Evolutionary conservation across 2,797 vertebrate species (phyloP).

Genomic region (Hypotaenidia okinawae): DNA sequence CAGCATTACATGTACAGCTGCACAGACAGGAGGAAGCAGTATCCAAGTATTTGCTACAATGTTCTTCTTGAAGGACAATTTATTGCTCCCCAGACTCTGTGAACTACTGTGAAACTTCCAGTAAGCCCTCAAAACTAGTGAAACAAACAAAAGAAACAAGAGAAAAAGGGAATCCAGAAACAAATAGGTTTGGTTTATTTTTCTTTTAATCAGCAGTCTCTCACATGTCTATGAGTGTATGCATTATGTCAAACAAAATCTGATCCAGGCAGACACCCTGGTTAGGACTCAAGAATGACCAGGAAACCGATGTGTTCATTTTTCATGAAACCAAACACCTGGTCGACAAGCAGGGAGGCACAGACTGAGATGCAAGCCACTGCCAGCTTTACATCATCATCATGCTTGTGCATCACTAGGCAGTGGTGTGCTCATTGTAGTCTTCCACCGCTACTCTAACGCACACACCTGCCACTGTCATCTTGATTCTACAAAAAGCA

Average conservation of each 20-base stretch:
- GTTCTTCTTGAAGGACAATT: not conserved
- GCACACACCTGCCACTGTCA: not conserved
- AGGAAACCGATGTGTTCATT: not conserved
- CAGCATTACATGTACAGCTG: not conserved
- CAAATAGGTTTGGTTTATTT: not conserved
- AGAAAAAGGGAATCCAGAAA: not conserved
- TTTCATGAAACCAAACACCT: not conserved
- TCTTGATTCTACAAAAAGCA: not conserved
- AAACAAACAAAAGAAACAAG: not conserved
- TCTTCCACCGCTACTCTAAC: not conserved
- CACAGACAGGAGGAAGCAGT: not conserved
- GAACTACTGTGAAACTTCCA: not conserved
- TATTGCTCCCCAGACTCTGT: not conserved
- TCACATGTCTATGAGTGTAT: not conserved
- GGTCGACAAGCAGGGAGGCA: not conserved
- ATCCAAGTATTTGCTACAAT: not conserved
- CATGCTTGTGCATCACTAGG: not conserved
- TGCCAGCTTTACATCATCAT: not conserved
- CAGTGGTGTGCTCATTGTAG: rapidly evolving
- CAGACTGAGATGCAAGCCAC: not conserved
- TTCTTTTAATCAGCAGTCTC: not conserved
- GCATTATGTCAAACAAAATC: not conserved
- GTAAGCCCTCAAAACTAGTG: not conserved
- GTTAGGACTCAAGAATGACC: not conserved
- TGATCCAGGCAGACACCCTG: not conserved